Base-by-base conservation (phyloP, 1,140 invertebrate genomes). In the Zaprionus lachaisei region DNA sequence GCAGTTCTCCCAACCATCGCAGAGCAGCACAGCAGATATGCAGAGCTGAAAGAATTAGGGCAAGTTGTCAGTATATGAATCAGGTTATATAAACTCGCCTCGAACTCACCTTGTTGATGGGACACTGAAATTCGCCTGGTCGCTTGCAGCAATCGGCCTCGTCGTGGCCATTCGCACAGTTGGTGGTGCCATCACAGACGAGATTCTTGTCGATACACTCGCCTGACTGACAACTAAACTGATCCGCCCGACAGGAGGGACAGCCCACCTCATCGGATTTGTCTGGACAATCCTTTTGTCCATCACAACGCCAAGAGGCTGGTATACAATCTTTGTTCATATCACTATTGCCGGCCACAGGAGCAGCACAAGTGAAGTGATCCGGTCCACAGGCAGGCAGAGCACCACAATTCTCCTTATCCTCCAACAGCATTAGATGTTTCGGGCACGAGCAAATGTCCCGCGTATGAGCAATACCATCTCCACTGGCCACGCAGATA, bases 231-330 rank as follows among this genome's bases (percentile, higher is more conserved):
- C 97, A 98, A 54, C 94, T 92, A 76, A 97, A 98, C 77, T 96
- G 95, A 80, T 96, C 95, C 2, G 93, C 93, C 4, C 84, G 92
- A 86, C 96, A 96, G 1, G 93, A 93, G 1, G 95, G 94, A 85
- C 96, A 97, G n/a, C 95, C 95, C 2, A 95, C 93, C 93, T 98
- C 97, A 85, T 98, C 97, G 4, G 96, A 96, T 17, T 95, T 95
- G 92, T 98, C 97, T 1, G 94, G 93, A 93, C 98, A 99, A 92
- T 99, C 79, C 26, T 91, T 93, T 55, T 93, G 92, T 0, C 92
- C 92, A 38, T 93, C 93, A 80, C 72, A 94, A 81, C 94, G 95
- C 97, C 97, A 98, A 0, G 94, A 94, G 1, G 94, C 93, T 0
- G 97, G 97, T 72, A 99, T 97, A 92, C 98, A 99, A 73, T 96